These are phyloP conservation scores for Chelonia mydas DNA, from an alignment of 2,797 vertebrate genomes.

Conservation along the genomic window DNA sequence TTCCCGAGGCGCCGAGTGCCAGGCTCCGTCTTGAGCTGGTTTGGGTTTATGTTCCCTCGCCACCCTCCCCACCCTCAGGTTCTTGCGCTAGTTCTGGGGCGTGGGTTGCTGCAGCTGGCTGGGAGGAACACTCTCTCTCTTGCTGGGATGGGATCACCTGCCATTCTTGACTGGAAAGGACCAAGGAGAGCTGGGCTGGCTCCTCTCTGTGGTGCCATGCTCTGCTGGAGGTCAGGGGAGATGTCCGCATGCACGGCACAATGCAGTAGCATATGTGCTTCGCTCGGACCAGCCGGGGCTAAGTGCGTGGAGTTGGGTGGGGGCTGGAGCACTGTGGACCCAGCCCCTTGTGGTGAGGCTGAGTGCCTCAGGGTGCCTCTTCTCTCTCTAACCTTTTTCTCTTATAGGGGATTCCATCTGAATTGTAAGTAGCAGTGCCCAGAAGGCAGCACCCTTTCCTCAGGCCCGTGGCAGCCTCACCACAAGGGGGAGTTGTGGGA, in stretches of 20 bases:
- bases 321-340: background rate
- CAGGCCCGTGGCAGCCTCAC: slow-evolving; percentile 44
- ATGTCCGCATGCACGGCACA: background rate
- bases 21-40: slow-evolving; percentile 73
- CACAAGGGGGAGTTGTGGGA: slow-evolving; percentile 17
- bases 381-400: slow-evolving; percentile 65
- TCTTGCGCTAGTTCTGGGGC: slow-evolving; percentile 64
- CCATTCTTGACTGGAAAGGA: background rate
- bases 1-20: slow-evolving; percentile 70
- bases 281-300: background rate
- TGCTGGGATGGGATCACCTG: background rate
- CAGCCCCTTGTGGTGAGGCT: slow-evolving; percentile 67
- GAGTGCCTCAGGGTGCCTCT: slow-evolving; percentile 38
- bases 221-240: too few species aligned
- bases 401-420: slow-evolving; percentile 54
- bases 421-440: slow-evolving; percentile 71
- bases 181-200: background rate
- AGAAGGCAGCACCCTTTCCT: background rate
- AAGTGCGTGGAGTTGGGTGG: rapidly evolving
- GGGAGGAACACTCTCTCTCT: slow-evolving; percentile 75
- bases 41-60: slow-evolving; percentile 53
- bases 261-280: background rate
- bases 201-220: background rate
- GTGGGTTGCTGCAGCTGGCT: slow-evolving; percentile 69
- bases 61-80: slow-evolving; percentile 50